Base-by-base conservation (phyloP, 2,797 vertebrate genomes). In the Poeciliopsis infans region DNA sequence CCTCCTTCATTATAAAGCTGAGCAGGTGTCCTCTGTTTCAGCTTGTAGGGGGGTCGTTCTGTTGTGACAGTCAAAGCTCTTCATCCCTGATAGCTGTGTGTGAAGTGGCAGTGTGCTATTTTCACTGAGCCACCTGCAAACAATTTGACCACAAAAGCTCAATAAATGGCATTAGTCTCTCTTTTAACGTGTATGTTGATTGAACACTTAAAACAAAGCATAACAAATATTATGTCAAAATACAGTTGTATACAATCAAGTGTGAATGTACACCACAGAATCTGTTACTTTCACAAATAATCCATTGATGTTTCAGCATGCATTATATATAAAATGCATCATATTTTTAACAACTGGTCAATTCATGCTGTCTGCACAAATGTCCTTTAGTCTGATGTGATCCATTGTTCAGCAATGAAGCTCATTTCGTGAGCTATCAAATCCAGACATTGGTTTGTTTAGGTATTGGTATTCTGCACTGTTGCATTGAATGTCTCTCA, bases 41-140 rank as follows among this genome's bases (percentile, higher is more conserved):
- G 31, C 43, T 69, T 78, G 57, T 28, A 72, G 79, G 74, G 76
- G 76, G 88, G 86, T 74, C 82, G 90, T 77, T 88, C 74, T 90
- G 88, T 93, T 94, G 81, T 94, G 92, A 93, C 93, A 92, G 75
- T 36, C 77, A 78, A 80, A 59, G 49, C 79, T 80, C 87, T 61
- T 85, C 74, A 85, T 84, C 76, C 73, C 70, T 28, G 53, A 66
- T 73, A n/a, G 78, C 45, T 75, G 72, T 33, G 28, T 33, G 59
- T 61, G 59, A 89, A 85, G 78, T 83, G 75, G 39, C 81, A 80
- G 80, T 25, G 49, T 83, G 87, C 85, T 89, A 88, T 92, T 89
- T 87, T 57, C 74, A 75, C 79, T 72, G 18, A 92, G 81, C 75
- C 93, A 95, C 92, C 93, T 93, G 92, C 85, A 88, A 79, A 87